phyloP scores from a whole-genome alignment of 2,888 invertebrate genomes.

The Torymus tubicola region DNA sequence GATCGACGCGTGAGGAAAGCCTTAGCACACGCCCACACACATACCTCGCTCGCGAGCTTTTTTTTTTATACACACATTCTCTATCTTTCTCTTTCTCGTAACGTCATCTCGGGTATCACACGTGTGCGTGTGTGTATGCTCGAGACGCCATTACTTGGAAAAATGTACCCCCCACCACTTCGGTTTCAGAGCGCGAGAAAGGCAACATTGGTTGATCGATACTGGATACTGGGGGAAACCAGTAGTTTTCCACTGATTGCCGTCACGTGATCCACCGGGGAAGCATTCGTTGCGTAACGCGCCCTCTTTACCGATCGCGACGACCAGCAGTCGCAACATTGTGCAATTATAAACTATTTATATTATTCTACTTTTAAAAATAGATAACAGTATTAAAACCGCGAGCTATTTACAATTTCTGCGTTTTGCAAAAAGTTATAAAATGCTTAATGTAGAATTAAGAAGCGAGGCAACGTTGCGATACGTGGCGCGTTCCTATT shows the following conservation, averaged over 20 bases:
- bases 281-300: not conserved
- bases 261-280: not conserved
- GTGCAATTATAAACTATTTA: no score
- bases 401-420: no score
- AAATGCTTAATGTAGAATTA: no score
- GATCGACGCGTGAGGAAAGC: slow-evolving; percentile 57
- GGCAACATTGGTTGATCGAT: slow-evolving; percentile 17
- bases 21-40: slow-evolving; percentile 66
- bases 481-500: not conserved
- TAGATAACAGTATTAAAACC: no score
- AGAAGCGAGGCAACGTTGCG: not conserved
- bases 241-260: not conserved
- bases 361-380: no score
- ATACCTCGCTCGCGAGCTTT: slow-evolving; percentile 59
- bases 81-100: not conserved
- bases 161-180: not conserved
- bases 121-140: not conserved
- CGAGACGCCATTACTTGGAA: slow-evolving; percentile 2
- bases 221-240: not conserved
- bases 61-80: slow-evolving; percentile 56
- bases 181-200: not conserved
- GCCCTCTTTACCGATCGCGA: no score
- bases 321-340: no score
- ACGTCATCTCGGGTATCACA: not conserved
- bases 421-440: no score